Evolutionary conservation across 2,113 vertebrate genomes (phyloP).

Genomic region (Colinus virginianus): DNA sequence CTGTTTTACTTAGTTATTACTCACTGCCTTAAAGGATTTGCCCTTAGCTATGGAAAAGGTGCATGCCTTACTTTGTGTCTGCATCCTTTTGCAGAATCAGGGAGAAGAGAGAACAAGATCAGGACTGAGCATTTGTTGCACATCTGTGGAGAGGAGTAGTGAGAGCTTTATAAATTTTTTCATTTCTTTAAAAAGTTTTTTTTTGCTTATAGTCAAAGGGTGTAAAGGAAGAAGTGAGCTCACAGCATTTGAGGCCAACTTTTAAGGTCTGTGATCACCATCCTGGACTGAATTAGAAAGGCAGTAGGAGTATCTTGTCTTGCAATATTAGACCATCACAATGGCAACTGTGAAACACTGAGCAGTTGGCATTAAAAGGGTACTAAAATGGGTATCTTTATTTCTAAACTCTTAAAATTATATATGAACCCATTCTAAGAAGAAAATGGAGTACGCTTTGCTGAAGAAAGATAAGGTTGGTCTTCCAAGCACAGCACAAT

Average conservation of each 20-base stretch:
- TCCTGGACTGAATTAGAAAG: neutral
- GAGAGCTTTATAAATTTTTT: neutral
- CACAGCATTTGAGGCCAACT: neutral
- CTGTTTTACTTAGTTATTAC: neutral
- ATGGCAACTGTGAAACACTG: neutral
- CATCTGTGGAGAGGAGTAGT: neutral
- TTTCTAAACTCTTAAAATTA: slow-evolving; percentile 57
- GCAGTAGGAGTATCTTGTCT: neutral
- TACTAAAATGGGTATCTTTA: slow-evolving; percentile 47
- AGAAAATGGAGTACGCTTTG: slow-evolving; percentile 36
- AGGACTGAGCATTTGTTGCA: rapidly evolving
- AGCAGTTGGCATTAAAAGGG: slow-evolving; percentile 19
- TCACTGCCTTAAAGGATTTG: neutral
- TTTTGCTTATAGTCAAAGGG: neutral
- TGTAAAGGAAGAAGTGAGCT: neutral
- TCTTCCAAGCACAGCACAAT: neutral
- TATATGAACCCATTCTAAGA: slow-evolving; percentile 23
- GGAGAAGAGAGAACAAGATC: neutral
- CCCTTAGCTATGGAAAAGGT: neutral
- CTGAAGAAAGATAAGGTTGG: slow-evolving; percentile 25
- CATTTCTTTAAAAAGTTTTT: neutral
- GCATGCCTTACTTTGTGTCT: neutral
- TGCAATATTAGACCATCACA: neutral
- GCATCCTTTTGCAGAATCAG: neutral
- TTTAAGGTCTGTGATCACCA: neutral